phyloP scores from a whole-genome alignment of 2,888 invertebrate species.

The Erebia epiphron region DNA sequence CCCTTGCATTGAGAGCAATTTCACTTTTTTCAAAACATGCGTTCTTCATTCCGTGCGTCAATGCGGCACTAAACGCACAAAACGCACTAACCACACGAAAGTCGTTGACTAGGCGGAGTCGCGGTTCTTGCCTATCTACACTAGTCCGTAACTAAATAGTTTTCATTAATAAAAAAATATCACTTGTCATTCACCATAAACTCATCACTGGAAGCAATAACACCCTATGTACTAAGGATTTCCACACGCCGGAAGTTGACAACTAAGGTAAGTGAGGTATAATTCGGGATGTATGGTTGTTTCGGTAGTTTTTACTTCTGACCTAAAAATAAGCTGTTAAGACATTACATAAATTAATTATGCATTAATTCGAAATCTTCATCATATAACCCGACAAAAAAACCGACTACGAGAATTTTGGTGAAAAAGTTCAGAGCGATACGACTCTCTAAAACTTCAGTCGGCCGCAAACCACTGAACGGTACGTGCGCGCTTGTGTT shows the following conservation, averaged over 20 bases:
- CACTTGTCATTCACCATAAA: constrained; percentile 68
- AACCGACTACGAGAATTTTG: too few relatives aligned
- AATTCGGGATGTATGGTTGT: too few relatives aligned
- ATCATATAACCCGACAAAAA: too few relatives aligned
- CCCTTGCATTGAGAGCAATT: constrained; percentile 12
- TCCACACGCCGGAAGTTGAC: not conserved
- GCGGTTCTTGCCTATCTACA: constrained; percentile 52
- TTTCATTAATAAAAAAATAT: constrained; percentile 63
- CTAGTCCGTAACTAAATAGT: constrained; percentile 46
- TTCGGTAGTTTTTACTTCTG: too few relatives aligned
- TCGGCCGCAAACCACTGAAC: too few relatives aligned
- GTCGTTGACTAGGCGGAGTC: constrained; percentile 77
- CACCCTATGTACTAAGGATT: constrained; percentile 4
- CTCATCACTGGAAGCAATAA: constrained; percentile 65
- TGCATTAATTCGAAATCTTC: too few relatives aligned
- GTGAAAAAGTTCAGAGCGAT: too few relatives aligned
- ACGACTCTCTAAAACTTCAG: too few relatives aligned
- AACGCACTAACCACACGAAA: constrained; percentile 23
- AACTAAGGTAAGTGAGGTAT: too few relatives aligned
- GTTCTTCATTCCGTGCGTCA: not conserved
- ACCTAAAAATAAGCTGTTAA: too few relatives aligned
- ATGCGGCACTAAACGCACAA: not conserved
- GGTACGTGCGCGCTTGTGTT: too few relatives aligned
- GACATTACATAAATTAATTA: too few relatives aligned
- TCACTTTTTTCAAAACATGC: not conserved